Percentiles rank a stretch among this genome's conserved stretches.
Evolutionary conservation across 92 coral and sea anemone genomes (phyloP).

Genomic region (Bergia puertoricense): DNA sequence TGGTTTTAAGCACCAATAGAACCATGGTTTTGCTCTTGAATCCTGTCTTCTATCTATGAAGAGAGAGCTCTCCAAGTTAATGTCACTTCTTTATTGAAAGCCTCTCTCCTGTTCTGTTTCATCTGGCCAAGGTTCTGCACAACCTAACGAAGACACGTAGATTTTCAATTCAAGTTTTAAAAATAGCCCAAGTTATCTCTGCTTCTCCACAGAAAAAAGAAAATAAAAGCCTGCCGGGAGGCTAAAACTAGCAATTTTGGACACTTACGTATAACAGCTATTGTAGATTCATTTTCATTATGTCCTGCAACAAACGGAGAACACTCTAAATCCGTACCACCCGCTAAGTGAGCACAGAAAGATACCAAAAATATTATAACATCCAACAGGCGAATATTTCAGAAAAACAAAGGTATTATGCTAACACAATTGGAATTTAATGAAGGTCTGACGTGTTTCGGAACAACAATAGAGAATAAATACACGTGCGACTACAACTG

Average conservation of each 20-base stretch:
- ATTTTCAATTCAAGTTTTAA: neutral
- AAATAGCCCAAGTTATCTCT: neutral
- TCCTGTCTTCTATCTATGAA: neutral
- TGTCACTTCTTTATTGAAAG: neutral
- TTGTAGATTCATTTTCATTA: neutral
- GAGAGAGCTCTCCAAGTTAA: neutral
- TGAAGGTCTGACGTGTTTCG: neutral
- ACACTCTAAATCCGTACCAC: neutral
- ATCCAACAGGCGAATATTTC: neutral
- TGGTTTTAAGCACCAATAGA: neutral
- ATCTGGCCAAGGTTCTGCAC: neutral
- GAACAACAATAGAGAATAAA: conserved; percentile 2
- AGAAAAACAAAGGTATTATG: neutral
- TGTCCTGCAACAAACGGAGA: neutral
- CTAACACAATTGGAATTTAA: neutral
- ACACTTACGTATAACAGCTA: neutral
- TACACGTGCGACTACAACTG: conserved; percentile 3
- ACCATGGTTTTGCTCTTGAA: neutral
- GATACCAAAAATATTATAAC: neutral
- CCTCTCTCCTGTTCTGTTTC: neutral
- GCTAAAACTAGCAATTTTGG: too few species aligned
- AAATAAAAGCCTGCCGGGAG: too few species aligned
- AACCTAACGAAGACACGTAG: neutral
- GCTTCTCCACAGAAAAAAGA: too few species aligned
- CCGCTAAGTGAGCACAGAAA: neutral